phyloP scores from a whole-genome alignment of 2,113 vertebrate species.

The Leptobrachium leishanense region DNA sequence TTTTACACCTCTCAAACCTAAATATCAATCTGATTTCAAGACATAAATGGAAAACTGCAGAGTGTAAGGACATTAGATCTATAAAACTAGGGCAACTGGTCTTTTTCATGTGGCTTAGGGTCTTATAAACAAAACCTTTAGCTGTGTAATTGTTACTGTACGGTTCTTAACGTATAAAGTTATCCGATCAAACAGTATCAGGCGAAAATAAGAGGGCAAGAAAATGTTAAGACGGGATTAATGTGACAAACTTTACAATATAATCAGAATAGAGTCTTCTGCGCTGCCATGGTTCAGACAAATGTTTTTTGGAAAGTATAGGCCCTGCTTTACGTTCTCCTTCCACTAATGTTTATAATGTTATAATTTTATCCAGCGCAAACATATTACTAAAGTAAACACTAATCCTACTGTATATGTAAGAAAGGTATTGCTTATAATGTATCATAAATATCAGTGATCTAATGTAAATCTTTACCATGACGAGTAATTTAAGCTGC shows the following conservation, averaged over 20 bases:
- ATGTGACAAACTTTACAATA: neutral
- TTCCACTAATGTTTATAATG: slow-evolving; percentile 36
- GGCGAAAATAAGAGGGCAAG: neutral
- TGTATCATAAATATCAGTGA: slow-evolving; percentile 25
- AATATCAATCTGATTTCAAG: too few relatives aligned
- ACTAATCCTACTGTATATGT: slow-evolving; percentile 28
- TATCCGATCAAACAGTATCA: neutral
- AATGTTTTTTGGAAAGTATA: neutral
- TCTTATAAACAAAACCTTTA: neutral
- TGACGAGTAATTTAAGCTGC: neutral
- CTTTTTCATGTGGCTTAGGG: neutral
- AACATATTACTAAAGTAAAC: slow-evolving; percentile 47
- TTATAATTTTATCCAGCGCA: slow-evolving; percentile 33
- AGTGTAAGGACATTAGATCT: neutral
- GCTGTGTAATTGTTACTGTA: neutral
- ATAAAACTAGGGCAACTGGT: neutral
- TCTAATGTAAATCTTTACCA: slow-evolving; percentile 33
- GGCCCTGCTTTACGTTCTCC: slow-evolving; percentile 27
- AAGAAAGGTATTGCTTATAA: slow-evolving; percentile 17
- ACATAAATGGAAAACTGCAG: neutral
- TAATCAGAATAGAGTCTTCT: slow-evolving; percentile 8
- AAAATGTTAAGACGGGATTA: slow-evolving; percentile 11
- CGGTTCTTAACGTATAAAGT: neutral
- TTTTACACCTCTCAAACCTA: too few relatives aligned
- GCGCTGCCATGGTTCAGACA: neutral